Percentiles rank a stretch among this genome's conserved stretches.
Evolutionary conservation across 2,797 vertebrate species (phyloP).

Genomic region (Forpus xanthops): DNA sequence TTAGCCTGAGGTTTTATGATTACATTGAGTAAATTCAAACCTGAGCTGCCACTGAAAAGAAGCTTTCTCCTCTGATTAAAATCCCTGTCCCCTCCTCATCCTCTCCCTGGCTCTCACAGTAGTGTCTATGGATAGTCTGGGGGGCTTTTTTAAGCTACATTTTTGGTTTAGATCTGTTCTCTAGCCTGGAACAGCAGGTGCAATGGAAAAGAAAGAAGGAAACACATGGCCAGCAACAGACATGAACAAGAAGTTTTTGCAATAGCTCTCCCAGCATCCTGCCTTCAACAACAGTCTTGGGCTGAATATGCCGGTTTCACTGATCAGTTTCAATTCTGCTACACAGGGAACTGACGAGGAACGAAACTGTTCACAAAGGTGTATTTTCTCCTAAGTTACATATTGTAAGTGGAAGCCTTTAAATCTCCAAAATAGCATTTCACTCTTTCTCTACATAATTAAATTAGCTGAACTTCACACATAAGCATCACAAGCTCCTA

Average conservation of each 20-base stretch:
- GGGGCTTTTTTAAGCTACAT: neutral
- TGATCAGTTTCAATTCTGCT: neutral
- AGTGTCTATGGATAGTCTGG: neutral
- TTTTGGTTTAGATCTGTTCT: neutral
- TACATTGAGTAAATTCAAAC: neutral
- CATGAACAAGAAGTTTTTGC: neutral
- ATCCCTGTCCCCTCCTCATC: neutral
- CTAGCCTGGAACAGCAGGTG: neutral
- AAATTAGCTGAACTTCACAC: neutral
- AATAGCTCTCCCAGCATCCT: neutral
- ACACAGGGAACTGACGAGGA: neutral
- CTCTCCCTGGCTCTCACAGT: neutral
- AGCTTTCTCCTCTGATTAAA: neutral
- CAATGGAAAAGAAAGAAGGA: neutral
- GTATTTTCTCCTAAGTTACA: neutral
- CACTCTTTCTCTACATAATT: neutral
- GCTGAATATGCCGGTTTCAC: neutral
- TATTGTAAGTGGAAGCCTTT: neutral
- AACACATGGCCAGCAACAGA: neutral
- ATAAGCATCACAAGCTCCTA: neutral
- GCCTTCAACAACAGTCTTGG: accelerated
- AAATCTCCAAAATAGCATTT: neutral
- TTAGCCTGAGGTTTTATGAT: neutral
- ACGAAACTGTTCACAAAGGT: neutral
- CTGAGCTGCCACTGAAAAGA: neutral